A percentile compares a stretch with the other conserved stretches of the same genome.
Conservation (phyloP, 2,888 invertebrate genomes). For the Tipula unca region DNA sequence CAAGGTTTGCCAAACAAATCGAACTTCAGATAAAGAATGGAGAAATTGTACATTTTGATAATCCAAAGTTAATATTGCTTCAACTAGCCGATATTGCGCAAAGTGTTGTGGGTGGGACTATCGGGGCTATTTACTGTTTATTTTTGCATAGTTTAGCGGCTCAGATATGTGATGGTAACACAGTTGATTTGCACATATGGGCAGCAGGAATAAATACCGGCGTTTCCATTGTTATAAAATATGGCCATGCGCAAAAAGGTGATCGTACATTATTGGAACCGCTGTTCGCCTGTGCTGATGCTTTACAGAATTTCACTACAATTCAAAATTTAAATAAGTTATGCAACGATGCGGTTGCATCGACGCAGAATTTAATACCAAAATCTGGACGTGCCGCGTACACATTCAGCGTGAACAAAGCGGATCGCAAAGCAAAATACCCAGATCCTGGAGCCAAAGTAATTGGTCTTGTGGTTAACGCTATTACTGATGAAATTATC, state of each 20-base stretch:
- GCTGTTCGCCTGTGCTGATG: conserved; percentile 23
- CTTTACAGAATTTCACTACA: not conserved
- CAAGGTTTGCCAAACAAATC: not conserved
- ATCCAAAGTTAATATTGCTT: conserved; percentile 35
- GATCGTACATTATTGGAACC: conserved; percentile 64
- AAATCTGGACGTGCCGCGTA: conserved; percentile 43
- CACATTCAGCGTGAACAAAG: not conserved
- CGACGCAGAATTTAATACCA: not conserved
- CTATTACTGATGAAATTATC: not conserved
- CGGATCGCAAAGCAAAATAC: not conserved
- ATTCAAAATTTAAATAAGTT: not conserved
- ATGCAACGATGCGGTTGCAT: conserved; percentile 9
- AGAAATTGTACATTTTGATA: conserved; percentile 25
- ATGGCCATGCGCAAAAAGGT: conserved; percentile 63
- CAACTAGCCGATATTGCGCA: not conserved
- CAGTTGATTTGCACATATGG: conserved; percentile 39
- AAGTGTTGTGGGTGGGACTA: conserved; percentile 63
- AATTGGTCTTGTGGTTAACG: not conserved
- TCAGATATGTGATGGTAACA: conserved; percentile 34
- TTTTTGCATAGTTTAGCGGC: conserved; percentile 59
- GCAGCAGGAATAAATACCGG: conserved; percentile 47
- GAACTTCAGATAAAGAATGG: not conserved
- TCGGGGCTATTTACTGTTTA: conserved; percentile 71
- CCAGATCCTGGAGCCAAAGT: not conserved
- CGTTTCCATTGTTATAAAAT: conserved; percentile 53